phyloP scores from a whole-genome alignment of 2,113 vertebrate genomes.

The Prinia subflava region DNA sequence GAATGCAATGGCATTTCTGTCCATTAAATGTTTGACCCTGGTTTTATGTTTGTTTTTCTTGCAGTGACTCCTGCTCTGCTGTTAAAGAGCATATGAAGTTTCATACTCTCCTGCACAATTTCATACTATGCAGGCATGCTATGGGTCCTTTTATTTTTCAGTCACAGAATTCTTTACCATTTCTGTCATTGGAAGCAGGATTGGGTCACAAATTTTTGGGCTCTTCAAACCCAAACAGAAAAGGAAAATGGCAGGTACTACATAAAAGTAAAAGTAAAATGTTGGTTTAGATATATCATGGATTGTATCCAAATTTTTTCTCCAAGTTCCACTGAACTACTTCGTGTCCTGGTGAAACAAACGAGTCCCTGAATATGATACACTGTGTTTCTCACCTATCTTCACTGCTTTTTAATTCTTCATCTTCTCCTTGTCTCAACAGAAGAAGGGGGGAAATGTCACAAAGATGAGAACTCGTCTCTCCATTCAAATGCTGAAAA shows the following conservation, averaged over 20 bases:
- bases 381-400: not conserved
- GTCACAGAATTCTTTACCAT: not conserved
- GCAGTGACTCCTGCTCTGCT: not conserved
- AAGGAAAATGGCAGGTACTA: not conserved
- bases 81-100: not conserved
- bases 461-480: not conserved
- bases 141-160: not conserved
- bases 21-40: not conserved
- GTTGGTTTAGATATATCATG: not conserved
- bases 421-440: not conserved
- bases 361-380: not conserved
- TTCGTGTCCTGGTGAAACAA: not conserved
- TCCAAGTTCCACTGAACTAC: not conserved
- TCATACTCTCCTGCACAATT: not conserved
- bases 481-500: not conserved
- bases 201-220: not conserved
- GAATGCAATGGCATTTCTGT: not conserved
- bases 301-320: not conserved
- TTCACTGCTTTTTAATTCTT: not conserved
- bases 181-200: not conserved
- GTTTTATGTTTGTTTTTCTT: not conserved
- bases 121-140: not conserved
- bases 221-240: not conserved
- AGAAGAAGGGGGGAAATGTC: rapidly evolving
- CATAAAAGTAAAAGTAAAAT: not conserved